Evolutionary conservation across 2,888 invertebrate genomes (phyloP).

Genomic region (Chaetogeoica ovagalla): DNA sequence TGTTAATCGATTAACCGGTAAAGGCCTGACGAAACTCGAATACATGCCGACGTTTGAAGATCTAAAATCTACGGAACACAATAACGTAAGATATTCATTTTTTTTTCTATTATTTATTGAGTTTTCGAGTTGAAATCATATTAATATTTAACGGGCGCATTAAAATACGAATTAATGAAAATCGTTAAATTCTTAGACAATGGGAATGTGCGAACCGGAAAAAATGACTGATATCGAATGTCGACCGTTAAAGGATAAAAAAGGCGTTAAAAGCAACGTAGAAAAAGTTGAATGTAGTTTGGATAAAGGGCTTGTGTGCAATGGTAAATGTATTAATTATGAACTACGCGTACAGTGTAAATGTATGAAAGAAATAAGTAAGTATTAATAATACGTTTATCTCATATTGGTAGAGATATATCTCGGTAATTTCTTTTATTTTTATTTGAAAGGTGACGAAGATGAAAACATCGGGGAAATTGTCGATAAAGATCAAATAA

Average conservation of each 20-base stretch:
- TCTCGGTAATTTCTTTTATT: neutral
- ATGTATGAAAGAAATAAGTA: constrained; percentile 60
- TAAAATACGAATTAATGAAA: neutral
- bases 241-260: constrained; percentile 69
- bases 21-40: neutral
- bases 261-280: constrained; percentile 70
- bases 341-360: constrained; percentile 77
- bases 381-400: neutral
- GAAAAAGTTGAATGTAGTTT: constrained; percentile 77
- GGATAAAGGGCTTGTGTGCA: constrained; percentile 73
- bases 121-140: too few species aligned
- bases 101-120: too few species aligned
- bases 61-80: neutral
- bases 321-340: constrained; percentile 73
- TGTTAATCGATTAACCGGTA: constrained; percentile 15
- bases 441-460: constrained; percentile 3
- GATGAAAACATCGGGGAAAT: neutral
- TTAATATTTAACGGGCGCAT: too few species aligned
- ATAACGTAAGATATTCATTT: neutral
- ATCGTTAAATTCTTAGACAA: constrained; percentile 4
- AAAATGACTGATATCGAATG: constrained; percentile 76
- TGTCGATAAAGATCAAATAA: neutral
- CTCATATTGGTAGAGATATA: neutral
- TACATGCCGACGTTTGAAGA: constrained; percentile 34
- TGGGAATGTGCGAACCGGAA: constrained; percentile 63